These are phyloP conservation scores for Iselma pallidipennis DNA, from an alignment of 2,888 invertebrate species.

Conservation along the genomic window DNA sequence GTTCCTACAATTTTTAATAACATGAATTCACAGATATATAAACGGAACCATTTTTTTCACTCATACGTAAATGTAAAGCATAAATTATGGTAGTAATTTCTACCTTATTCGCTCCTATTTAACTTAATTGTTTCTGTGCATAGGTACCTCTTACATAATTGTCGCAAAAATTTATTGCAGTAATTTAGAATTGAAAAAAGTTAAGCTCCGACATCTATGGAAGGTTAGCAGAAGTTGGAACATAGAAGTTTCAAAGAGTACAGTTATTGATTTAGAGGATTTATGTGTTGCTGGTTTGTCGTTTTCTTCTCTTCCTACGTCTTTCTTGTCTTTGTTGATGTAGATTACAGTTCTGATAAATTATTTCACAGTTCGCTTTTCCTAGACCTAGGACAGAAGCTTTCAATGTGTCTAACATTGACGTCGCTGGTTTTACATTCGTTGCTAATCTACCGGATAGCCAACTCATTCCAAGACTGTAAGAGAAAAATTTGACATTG, in stretches of 20 bases:
- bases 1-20: too few species aligned
- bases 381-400: slow-evolving; percentile 72
- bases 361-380: slow-evolving; percentile 65
- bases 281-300: background rate
- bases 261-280: background rate
- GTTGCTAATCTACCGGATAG: slow-evolving; percentile 61
- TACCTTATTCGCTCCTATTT: background rate
- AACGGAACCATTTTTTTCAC: too few species aligned
- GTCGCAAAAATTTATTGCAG: background rate
- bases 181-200: background rate
- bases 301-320: slow-evolving; percentile 44
- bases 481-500: slow-evolving; percentile 31
- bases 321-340: slow-evolving; percentile 50
- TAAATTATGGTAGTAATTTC: background rate
- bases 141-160: background rate
- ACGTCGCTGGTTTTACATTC: slow-evolving; percentile 53
- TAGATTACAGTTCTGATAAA: slow-evolving; percentile 64
- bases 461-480: slow-evolving; percentile 80
- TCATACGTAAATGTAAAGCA: background rate
- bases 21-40: too few species aligned
- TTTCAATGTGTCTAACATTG: slow-evolving; percentile 64
- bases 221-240: background rate
- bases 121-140: background rate
- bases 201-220: background rate
- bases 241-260: background rate